phyloP scores from a whole-genome alignment of 2,888 invertebrate genomes.

The Nysson spinosus region DNA sequence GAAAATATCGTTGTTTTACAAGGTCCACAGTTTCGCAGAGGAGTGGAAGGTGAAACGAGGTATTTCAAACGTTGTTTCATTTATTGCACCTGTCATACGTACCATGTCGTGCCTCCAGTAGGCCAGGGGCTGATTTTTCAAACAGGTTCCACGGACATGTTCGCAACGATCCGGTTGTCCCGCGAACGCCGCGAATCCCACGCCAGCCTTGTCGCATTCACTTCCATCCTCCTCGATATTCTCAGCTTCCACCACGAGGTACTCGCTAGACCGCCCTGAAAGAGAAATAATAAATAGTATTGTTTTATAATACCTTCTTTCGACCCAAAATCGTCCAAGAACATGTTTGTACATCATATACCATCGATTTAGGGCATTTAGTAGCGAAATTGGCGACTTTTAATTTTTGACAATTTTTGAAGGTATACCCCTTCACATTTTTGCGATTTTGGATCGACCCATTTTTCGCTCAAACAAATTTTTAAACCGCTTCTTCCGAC shows the following conservation, averaged over 20 bases:
- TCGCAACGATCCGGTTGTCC: slow-evolving; percentile 78
- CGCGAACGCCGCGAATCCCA: slow-evolving; percentile 78
- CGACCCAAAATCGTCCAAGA: too few relatives aligned
- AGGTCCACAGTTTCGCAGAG: too few relatives aligned
- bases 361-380: too few relatives aligned
- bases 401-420: too few relatives aligned
- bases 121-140: slow-evolving; percentile 79
- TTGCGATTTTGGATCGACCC: too few relatives aligned
- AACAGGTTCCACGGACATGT: slow-evolving; percentile 74
- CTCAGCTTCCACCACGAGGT: slow-evolving; percentile 75
- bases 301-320: too few relatives aligned
- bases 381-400: too few relatives aligned
- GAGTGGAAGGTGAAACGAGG: slow-evolving; percentile 6
- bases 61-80: slow-evolving; percentile 28
- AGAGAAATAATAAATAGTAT: too few relatives aligned
- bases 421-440: too few relatives aligned
- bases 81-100: slow-evolving; percentile 46
- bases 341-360: too few relatives aligned
- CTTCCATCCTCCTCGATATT: slow-evolving; percentile 75
- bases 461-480: too few relatives aligned
- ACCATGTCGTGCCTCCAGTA: slow-evolving; percentile 77
- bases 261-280: slow-evolving; percentile 71
- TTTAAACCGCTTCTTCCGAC: too few relatives aligned
- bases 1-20: not conserved
- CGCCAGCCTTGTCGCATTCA: slow-evolving; percentile 79